Base-by-base conservation (phyloP, 30 jellyfish, hydroid and myxozoan genomes). In the Rhopilema esculentum region DNA sequence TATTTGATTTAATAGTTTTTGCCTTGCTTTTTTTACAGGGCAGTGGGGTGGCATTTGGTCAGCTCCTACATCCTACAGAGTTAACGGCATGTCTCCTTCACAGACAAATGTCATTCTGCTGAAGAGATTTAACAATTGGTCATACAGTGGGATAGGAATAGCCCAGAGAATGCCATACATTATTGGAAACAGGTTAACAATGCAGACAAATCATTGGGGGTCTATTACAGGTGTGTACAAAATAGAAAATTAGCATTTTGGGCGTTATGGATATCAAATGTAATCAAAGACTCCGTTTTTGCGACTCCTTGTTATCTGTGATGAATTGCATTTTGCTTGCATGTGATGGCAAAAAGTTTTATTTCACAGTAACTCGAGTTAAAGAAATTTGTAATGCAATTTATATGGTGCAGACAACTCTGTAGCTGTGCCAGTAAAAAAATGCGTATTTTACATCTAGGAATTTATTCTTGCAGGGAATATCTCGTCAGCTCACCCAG, bases 11-110 rank as follows among this genome's bases (percentile, higher is more conserved):
- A n/a, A n/a, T n/a, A n/a, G n/a, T n/a, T n/a, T n/a, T n/a, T n/a
- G n/a, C n/a, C n/a, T n/a, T n/a, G n/a, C n/a, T 76, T 50, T 28
- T 30, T 48, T 72, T 0, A 1, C 25, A 90, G 97, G 93, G 20
- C 77, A 72, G 27, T 82, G 86, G 84, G 97, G 97, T 31, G 97
- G 97, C 31, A 83, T 90, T 4, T 90, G 92, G 90, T 19, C 63
- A 23, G 93, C 93, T 0, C 94, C 93, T 2, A 12, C 81, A 12
- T 17, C 0, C 21, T 90, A 90, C 69, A 26, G 20, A 6, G 51
- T 90, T 49, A 67, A 75, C 20, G 66, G 94, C 21, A 33, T 16
- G n/a, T 48, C 70, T 40, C 22, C 81, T 0, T 19, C 83, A 16
- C 93, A 90, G 61, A 48, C 94, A 0, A 82, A 83, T 68, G 92